Evolutionary conservation across 2,888 invertebrate species (phyloP), one percentile per base, ranked within the genome.

Genomic region (Galerucella calmariensis): DNA sequence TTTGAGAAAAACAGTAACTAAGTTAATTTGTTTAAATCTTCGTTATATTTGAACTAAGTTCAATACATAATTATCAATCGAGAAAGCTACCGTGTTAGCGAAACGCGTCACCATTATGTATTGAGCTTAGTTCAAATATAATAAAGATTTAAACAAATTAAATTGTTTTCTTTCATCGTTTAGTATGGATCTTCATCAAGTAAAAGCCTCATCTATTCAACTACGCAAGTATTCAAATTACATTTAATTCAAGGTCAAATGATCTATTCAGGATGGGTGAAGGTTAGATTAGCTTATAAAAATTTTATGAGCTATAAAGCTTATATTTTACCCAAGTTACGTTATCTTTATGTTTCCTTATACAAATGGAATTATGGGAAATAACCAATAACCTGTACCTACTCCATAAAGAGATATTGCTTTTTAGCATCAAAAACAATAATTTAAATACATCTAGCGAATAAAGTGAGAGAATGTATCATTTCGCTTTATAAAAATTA

Each of bases 301-400:
- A 61, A 58, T 69, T 59, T 59, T 69, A 69, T 46, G 69, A 46
- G 20, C 69, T 69, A 69, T 69, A 69, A 69, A 59, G 61, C 69
- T 44, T 69, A 59, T 69, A 69, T 59, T 69, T 69, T 69, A 59
- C 69, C 44, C 11, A 16, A 68, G 61, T 9, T 44, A 59, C 61
- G 41, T 59, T 69, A 69, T 69, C 46, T 69, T 69, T 69, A 69
- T 59, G 48, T 56, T 69, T 56, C n/a, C 46, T 41, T 67, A 67
- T 67, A 67, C 56, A 67, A 67, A 67, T 67, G 56, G 67, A 41
- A 16, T 67, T 56, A 53, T 56, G 56, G 16, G 44, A 67, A 56
- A 67, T 67, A 67, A 67, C 41, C 67, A 27, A 56, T 67, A 67
- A 67, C 48, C 67, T 35, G n/a, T 67, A 51, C n/a, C 27, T 20